A percentile compares a stretch with the other conserved stretches of the same genome.
phyloP scores from a whole-genome alignment of 1,140 invertebrate species.

The Habropoda laboriosa region DNA sequence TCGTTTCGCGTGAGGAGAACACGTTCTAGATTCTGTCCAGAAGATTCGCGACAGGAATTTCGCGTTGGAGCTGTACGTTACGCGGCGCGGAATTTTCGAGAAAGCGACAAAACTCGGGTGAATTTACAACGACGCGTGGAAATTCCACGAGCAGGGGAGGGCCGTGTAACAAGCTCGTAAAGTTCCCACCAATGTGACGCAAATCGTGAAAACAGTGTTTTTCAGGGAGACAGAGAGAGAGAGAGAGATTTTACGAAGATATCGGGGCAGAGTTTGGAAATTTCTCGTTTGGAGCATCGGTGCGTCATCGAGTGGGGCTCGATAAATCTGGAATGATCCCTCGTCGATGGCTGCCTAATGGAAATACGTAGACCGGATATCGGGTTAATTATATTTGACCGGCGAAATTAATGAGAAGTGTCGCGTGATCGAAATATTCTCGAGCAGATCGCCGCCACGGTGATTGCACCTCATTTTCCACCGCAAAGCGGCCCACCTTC shows the following conservation, averaged over 20 bases:
- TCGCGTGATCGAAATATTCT: constrained; percentile 6
- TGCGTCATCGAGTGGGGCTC: not conserved
- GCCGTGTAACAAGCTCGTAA: constrained; percentile 25
- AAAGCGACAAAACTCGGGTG: constrained; percentile 27
- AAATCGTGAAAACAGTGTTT: not conserved
- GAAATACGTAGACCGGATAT: not conserved
- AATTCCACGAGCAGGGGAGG: not conserved
- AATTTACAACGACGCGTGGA: constrained; percentile 23
- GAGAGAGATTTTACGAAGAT: not conserved
- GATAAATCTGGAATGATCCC: constrained; percentile 4
- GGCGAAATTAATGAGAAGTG: constrained; percentile 20
- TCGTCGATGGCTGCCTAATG: not conserved
- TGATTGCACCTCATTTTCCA: not conserved
- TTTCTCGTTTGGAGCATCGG: not conserved
- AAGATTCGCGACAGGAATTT: constrained; percentile 18
- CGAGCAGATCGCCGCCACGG: not conserved
- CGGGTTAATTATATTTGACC: constrained; percentile 24
- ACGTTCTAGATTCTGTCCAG: not conserved
- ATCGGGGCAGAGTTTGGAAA: too few species aligned
- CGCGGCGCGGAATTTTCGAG: constrained; percentile 17
- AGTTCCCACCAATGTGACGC: not conserved
- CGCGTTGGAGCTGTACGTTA: constrained; percentile 16
- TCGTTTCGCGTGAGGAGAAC: not conserved
- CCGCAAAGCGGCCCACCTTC: not conserved
- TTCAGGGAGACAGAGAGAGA: too few species aligned